Base-by-base conservation (phyloP, 2,113 vertebrate genomes). In the Seriola dumerili region DNA sequence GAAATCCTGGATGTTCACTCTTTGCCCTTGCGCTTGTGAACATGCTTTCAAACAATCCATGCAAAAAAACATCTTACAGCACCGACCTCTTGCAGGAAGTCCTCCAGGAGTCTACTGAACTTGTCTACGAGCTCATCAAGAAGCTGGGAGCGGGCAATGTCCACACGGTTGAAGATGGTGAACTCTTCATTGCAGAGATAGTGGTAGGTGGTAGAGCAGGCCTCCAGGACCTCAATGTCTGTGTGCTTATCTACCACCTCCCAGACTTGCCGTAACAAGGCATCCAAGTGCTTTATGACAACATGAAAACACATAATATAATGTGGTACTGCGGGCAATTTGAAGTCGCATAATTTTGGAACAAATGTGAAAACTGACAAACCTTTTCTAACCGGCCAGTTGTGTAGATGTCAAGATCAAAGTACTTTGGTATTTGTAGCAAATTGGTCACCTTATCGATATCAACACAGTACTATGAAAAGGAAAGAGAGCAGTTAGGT, bases 351-450 rank as follows among this genome's bases (percentile, higher is more conserved):
- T 17, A 12, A 16, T 48, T 48, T 21, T 10, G 19, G 3, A 34
- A 34, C 0, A n/a, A 80, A 36, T 54, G 0, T 50, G 50, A 73
- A 67, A 65, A n/a, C 4, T 34, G 23, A 71, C 63, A 72, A 95
- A 98, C 98, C 98, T 99, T 99, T 94, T 99, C 98, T 90, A 99
- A 93, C 88, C 98, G 92, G 8, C 98, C 98, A 21, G 98, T 99
- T 88, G 97, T 99, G 88, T 99, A 99, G 83, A 99, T 99, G 93
- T 99, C 98, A 88, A 99, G 95, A 91, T 99, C 98, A 93, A 99
- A 99, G 91, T 96, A 99, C 76, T 99, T 97, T 72, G 98, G 98
- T 88, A 99, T 94, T 86, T 97, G 97, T 83, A 99, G 84, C 80
- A 99, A 94, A 87, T 98, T 99, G 74, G 97, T 99, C 88, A 99